Percentiles rank a stretch among this genome's conserved stretches.
phyloP scores from a whole-genome alignment of 1,140 invertebrate genomes.

The Drosophila bocqueti region DNA sequence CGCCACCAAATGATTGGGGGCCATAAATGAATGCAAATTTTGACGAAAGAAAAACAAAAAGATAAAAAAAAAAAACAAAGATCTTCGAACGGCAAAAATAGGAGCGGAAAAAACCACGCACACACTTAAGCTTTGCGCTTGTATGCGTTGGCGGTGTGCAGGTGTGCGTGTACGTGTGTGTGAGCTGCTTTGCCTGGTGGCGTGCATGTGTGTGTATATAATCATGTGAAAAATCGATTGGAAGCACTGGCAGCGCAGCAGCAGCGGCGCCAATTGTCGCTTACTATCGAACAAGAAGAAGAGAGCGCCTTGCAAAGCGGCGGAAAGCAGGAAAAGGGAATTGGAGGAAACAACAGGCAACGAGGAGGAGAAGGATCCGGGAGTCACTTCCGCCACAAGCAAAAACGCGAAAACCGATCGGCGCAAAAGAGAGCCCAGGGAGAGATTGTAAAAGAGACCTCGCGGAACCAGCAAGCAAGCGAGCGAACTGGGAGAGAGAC shows the following conservation, averaged over 20 bases:
- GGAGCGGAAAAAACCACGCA: slow-evolving; percentile 47
- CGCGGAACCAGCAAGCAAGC: slow-evolving; percentile 34
- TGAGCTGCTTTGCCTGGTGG: slow-evolving; percentile 18
- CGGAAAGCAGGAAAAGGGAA: slow-evolving; percentile 32
- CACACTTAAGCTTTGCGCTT: slow-evolving; percentile 12
- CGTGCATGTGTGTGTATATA: slow-evolving; percentile 53
- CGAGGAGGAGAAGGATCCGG: slow-evolving; percentile 8
- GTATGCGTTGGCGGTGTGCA: slow-evolving; percentile 14
- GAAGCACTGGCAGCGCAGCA: slow-evolving; percentile 71
- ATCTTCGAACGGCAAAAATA: slow-evolving; percentile 27
- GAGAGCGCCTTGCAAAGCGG: slow-evolving; percentile 54
- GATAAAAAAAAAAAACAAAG: slow-evolving; percentile 1
- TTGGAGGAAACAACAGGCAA: slow-evolving; percentile 17
- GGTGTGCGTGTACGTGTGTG: slow-evolving; percentile 18
- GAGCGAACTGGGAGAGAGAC: slow-evolving; percentile 38
- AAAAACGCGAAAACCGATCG: slow-evolving; percentile 17
- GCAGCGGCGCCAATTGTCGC: slow-evolving; percentile 76
- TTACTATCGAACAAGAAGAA: slow-evolving; percentile 75
- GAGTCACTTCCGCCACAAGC: not conserved
- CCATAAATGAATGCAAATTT: slow-evolving; percentile 12
- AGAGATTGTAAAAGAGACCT: not conserved
- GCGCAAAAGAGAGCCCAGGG: not conserved
- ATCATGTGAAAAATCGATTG: slow-evolving; percentile 85
- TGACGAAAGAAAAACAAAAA: not conserved
- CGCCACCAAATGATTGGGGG: slow-evolving; percentile 1